Conservation (phyloP, 1,140 invertebrate species). For the Gryon sp. region DNA sequence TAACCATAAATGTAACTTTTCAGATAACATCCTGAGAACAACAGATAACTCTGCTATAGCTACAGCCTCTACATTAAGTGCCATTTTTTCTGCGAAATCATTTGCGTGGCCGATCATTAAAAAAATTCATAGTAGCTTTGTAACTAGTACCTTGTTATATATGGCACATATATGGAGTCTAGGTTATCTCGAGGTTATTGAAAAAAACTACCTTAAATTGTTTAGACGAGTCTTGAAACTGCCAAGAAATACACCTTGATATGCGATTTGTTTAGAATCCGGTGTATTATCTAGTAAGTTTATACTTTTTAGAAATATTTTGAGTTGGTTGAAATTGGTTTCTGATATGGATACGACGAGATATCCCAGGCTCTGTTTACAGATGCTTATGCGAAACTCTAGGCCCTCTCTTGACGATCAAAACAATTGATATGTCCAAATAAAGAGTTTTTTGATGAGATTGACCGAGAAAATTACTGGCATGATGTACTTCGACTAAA, state of each 20-base stretch:
- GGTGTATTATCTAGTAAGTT: background rate
- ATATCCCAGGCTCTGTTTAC: too few relatives aligned
- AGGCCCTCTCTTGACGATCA: too few relatives aligned
- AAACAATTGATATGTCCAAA: too few relatives aligned
- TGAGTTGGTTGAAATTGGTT: too few relatives aligned
- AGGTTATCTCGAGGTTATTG: background rate
- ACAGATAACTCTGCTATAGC: background rate
- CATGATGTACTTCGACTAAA: too few relatives aligned
- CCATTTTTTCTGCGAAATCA: background rate
- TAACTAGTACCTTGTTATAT: background rate
- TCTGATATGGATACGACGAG: too few relatives aligned
- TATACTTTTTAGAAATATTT: background rate
- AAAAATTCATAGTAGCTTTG: background rate
- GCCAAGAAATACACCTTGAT: constrained; percentile 6
- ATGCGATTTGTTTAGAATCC: background rate
- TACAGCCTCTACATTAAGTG: background rate
- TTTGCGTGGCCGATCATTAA: background rate
- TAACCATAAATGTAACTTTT: background rate
- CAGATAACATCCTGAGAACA: background rate
- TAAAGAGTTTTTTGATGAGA: too few relatives aligned
- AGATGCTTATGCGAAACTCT: too few relatives aligned
- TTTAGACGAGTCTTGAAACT: background rate
- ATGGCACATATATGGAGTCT: background rate
- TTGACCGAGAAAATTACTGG: too few relatives aligned
- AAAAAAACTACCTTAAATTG: background rate